Evolutionary conservation across 2,888 invertebrate species (phyloP), one percentile per base, ranked within the genome.

Genomic region (Dolichopus griseipennis): DNA sequence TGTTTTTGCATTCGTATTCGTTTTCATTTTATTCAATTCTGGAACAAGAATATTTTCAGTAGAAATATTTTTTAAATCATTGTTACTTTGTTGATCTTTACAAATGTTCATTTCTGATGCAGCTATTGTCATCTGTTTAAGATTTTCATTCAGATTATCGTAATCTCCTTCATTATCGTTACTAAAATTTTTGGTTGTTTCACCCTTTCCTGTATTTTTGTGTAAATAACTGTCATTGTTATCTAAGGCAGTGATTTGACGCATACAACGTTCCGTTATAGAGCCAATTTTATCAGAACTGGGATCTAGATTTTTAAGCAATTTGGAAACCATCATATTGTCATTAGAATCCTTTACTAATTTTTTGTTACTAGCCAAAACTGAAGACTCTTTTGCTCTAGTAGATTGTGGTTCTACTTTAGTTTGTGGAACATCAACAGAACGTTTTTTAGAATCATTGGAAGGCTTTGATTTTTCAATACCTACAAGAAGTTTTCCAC

Each of bases 261-360:
- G 77, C 79, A 80, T 80, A 70, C 81, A 81, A 22, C 81, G 85
- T 80, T 77, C 84, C 74, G 75, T 84, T 78, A 78, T 85, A 78
- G 74, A 84, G 75, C 78, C 85, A 79, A 78, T 79, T 78, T 78
- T 82, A 68, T 77, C 84, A 77, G 78, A 85, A 79, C 78, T 84
- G 79, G 75, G 85, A 80, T 81, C 83, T 77, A 76, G 78, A 80
- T 79, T 85, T 81, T 76, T 85, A 72, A 79, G 84, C 77, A 75
- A 72, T 6, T 63, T 37, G 9, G 70, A 69, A 15, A 71, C 70
- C 18, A 43, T 41, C 33, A 62, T 52, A n/a, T 63, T 63, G 43
- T 64, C 21, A 22, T 66, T 64, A 18, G 33, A 41, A 65, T 64
- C 15, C 20, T 61, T 27, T 12, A 61, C 37, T 21, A 5, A 41